Evolutionary conservation across 2,113 vertebrate genomes (phyloP).

Genomic region (Paradoxurus hermaphroditus): DNA sequence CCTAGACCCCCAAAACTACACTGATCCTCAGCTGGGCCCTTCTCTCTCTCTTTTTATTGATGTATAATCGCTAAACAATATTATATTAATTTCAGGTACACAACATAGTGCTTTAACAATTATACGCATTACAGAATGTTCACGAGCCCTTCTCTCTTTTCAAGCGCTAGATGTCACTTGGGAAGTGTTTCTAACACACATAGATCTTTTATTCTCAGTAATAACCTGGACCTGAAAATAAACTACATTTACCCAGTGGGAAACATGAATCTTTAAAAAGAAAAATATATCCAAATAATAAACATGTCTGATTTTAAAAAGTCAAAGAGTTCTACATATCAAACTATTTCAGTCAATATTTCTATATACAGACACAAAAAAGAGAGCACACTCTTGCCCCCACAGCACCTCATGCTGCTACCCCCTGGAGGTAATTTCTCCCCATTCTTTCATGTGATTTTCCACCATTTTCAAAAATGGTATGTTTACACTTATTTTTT

Average conservation of each 20-base stretch:
- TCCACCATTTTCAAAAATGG: background rate
- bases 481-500: background rate
- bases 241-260: background rate
- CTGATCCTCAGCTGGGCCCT: background rate
- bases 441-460: background rate
- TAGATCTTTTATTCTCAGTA: background rate
- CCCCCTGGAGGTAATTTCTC: background rate
- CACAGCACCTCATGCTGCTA: too few relatives aligned
- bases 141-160: background rate
- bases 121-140: background rate
- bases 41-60: background rate
- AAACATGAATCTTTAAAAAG: background rate
- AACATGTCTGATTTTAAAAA: constrained; percentile 11
- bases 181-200: background rate
- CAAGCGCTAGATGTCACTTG: background rate
- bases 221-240: background rate
- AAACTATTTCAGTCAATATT: background rate
- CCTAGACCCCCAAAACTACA: background rate
- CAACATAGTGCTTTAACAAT: background rate
- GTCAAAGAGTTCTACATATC: background rate
- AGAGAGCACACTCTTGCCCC: background rate
- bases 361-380: background rate
- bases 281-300: constrained; percentile 13
- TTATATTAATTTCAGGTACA: background rate
- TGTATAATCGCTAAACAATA: background rate